Percentiles rank a stretch among this genome's conserved stretches.
Conservation (phyloP, 2,888 invertebrate species). For the Argyra leucocephala region DNA sequence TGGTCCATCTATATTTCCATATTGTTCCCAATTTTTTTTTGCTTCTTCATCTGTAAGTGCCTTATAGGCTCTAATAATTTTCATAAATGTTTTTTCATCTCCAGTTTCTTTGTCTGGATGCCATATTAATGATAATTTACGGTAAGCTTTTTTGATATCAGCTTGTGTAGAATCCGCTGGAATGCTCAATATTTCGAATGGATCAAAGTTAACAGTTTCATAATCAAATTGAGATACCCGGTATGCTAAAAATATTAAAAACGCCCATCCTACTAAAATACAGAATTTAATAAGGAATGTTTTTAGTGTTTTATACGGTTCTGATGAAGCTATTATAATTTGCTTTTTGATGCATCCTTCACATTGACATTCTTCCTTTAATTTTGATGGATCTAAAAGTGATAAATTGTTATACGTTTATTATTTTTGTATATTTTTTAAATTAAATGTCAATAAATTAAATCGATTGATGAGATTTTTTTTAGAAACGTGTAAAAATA, state of each 20-base stretch:
- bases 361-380: slow-evolving; percentile 78
- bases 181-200: slow-evolving; percentile 88
- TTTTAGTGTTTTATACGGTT: slow-evolving; percentile 81
- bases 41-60: slow-evolving; percentile 97
- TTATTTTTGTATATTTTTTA: no score
- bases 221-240: slow-evolving; percentile 95
- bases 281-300: slow-evolving; percentile 67
- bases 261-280: slow-evolving; percentile 72
- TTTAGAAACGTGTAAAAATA: slow-evolving; percentile 8
- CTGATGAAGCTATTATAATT: slow-evolving; percentile 66
- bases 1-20: slow-evolving; percentile 99
- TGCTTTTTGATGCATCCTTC: slow-evolving; percentile 79
- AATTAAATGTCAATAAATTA: no score
- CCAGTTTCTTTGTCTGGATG: slow-evolving; percentile 98
- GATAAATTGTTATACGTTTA: not conserved
- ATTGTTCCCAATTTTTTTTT: slow-evolving; percentile 94
- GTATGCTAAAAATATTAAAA: slow-evolving; percentile 71
- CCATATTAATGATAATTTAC: slow-evolving; percentile 80
- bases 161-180: slow-evolving; percentile 75
- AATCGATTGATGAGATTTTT: slow-evolving; percentile 16
- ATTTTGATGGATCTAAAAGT: slow-evolving; percentile 60
- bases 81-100: slow-evolving; percentile 95
- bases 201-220: slow-evolving; percentile 98
- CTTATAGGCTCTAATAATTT: slow-evolving; percentile 83
- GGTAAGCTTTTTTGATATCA: slow-evolving; percentile 92